phyloP scores from a whole-genome alignment of 2,797 vertebrate genomes.

The Acrossocheilus wenchowensis region DNA sequence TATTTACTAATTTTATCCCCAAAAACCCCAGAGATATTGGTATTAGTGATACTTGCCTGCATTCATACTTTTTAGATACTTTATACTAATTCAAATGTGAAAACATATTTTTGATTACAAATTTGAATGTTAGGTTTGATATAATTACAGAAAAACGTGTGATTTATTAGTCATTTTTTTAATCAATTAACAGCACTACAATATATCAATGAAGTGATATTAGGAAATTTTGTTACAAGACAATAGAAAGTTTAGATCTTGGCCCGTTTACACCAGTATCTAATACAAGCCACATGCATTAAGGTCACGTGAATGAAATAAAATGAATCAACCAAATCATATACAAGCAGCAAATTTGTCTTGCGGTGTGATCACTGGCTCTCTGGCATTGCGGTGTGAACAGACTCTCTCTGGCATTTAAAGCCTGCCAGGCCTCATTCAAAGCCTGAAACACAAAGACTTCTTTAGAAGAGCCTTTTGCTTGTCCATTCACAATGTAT shows the following conservation, averaged over 20 bases:
- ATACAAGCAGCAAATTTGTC: not conserved
- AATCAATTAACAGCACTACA: not conserved
- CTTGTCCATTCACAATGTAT: constrained; percentile 30
- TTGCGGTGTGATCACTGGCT: not conserved
- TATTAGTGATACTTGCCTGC: not conserved
- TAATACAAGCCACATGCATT: not conserved
- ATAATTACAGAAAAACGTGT: not conserved
- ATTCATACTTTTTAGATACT: not conserved
- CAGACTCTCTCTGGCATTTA: constrained; percentile 54
- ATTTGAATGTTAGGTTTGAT: not conserved
- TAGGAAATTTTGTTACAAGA: not conserved
- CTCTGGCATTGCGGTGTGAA: not conserved
- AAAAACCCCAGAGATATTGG: not conserved
- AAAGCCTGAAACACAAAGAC: constrained; percentile 49
- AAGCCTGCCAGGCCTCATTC: constrained; percentile 53
- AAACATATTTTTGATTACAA: not conserved
- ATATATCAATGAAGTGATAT: not conserved
- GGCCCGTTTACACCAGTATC: not conserved
- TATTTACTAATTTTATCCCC: too few relatives aligned
- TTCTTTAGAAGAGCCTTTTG: constrained; percentile 6
- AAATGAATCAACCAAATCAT: not conserved
- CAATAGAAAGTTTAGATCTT: too few relatives aligned
- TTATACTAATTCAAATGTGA: not conserved
- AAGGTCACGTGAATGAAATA: not conserved
- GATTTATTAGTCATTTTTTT: not conserved